Conservation (phyloP, 2,888 invertebrate species). For the Mesochorus sp. region DNA sequence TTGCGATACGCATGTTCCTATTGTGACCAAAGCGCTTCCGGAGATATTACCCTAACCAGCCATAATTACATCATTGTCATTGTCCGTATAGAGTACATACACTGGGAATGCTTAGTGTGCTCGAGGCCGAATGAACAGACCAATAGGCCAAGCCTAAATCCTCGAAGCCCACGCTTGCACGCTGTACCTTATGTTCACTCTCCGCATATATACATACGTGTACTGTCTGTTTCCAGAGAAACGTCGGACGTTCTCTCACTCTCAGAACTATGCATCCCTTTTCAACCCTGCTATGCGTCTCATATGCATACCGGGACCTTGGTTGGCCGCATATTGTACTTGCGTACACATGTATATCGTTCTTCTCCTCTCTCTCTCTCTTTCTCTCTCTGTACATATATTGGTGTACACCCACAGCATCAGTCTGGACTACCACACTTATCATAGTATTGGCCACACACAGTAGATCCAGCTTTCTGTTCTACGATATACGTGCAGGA, state of each 20-base stretch:
- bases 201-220: slow-evolving; percentile 13
- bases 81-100: slow-evolving; percentile 71
- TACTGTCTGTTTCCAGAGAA: slow-evolving; percentile 50
- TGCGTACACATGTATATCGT: neutral
- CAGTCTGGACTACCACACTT: neutral
- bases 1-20: slow-evolving; percentile 62
- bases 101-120: slow-evolving; percentile 54
- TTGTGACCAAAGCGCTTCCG: slow-evolving; percentile 69
- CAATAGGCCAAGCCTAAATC: slow-evolving; percentile 40
- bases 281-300: slow-evolving; percentile 18
- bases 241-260: slow-evolving; percentile 24
- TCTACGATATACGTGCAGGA: neutral
- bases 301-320: slow-evolving; percentile 54
- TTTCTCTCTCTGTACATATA: neutral
- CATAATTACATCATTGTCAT: slow-evolving; percentile 79
- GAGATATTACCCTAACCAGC: slow-evolving; percentile 78
- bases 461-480: neutral
- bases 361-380: slow-evolving; percentile 26
- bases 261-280: neutral
- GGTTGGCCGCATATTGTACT: slow-evolving; percentile 53
- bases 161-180: neutral
- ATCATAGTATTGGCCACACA: neutral
- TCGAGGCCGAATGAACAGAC: slow-evolving; percentile 41
- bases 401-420: slow-evolving; percentile 41
- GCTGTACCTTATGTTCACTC: neutral